Evolutionary conservation across 37 sponge, comb jelly and placozoan genomes (phyloP).

Genomic region (Diacarnus erythraeanus): DNA sequence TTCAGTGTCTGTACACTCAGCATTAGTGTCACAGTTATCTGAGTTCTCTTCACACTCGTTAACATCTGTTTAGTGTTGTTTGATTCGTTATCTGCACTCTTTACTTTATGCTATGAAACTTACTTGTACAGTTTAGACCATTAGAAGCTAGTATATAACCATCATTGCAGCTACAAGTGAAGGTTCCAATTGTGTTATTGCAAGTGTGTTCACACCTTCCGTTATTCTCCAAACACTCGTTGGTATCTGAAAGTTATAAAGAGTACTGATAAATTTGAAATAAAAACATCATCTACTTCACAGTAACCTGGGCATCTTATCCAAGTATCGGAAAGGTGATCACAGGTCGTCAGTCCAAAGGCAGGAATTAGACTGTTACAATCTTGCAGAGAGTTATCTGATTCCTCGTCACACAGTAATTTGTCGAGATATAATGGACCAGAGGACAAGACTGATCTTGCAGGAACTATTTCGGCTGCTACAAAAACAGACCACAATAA

Average conservation of each 20-base stretch:
- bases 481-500: neutral
- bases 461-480: neutral
- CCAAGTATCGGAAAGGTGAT: neutral
- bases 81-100: neutral
- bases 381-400: neutral
- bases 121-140: neutral
- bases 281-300: no score
- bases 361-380: neutral
- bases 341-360: neutral
- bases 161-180: conserved; percentile 3
- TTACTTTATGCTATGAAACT: neutral
- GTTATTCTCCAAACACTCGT: conserved; percentile 2
- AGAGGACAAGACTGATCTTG: neutral
- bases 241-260: neutral
- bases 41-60: conserved; percentile 1
- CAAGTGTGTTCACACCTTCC: conserved; percentile 21
- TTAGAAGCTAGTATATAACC: neutral
- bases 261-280: no score
- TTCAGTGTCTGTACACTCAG: conserved; percentile 1
- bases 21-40: conserved; percentile 9
- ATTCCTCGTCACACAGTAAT: neutral
- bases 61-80: neutral
- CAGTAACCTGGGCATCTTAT: neutral
- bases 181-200: neutral
- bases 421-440: neutral